A percentile compares a stretch with the other conserved stretches of the same genome.
Evolutionary conservation across 2,113 vertebrate species (phyloP).

Genomic region (Thamnaconus septentrionalis): DNA sequence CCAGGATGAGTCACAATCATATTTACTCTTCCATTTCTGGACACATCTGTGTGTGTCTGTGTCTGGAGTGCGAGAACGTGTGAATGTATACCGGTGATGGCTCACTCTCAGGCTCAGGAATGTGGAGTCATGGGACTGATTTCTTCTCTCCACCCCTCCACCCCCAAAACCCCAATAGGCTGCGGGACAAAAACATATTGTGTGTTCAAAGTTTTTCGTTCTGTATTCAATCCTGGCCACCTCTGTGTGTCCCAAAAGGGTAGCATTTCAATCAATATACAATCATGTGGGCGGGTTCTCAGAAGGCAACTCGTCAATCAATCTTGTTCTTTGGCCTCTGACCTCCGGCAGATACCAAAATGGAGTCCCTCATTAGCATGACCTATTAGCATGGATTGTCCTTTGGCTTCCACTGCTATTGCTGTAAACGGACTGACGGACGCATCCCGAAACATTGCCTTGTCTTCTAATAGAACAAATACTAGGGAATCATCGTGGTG

Average conservation of each 20-base stretch:
- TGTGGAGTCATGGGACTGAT: slow-evolving; percentile 11
- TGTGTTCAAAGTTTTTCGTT: not conserved
- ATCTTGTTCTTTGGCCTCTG: slow-evolving; percentile 18
- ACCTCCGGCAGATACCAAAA: slow-evolving; percentile 13
- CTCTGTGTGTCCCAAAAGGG: not conserved
- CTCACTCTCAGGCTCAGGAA: not conserved
- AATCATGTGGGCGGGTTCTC: not conserved
- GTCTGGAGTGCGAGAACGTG: not conserved
- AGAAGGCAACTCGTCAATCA: slow-evolving; percentile 18
- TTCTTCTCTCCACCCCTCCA: not conserved
- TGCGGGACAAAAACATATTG: not conserved
- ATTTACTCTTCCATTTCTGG: not conserved
- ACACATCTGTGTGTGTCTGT: not conserved
- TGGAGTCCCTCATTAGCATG: slow-evolving; percentile 16
- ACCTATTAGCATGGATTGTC: not conserved
- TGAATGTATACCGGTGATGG: slow-evolving; percentile 6
- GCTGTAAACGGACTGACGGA: too few species aligned
- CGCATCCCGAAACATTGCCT: too few species aligned
- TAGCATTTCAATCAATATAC: slow-evolving; percentile 22
- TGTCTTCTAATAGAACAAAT: too few species aligned
- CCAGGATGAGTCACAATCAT: not conserved
- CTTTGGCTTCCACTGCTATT: too few species aligned
- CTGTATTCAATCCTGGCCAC: too few species aligned
- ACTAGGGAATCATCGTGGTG: too few species aligned
- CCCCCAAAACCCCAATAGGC: too few species aligned